Evolutionary conservation across 2,113 vertebrate species (phyloP).

Genomic region (Phylloscopus trochiloides): DNA sequence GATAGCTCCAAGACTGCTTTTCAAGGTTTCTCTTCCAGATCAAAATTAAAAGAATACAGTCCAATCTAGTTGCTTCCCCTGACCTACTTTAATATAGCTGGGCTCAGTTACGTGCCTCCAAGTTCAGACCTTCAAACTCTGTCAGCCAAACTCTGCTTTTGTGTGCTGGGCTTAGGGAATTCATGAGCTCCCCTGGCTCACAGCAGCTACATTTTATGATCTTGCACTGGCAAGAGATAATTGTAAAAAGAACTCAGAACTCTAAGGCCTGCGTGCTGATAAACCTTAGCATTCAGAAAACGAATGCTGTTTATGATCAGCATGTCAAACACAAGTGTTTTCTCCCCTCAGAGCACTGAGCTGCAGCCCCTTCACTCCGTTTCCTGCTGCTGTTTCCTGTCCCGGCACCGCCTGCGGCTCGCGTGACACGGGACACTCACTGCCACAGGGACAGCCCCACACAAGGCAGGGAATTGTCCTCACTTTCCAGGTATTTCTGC

Average conservation of each 20-base stretch:
- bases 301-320: neutral
- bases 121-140: neutral
- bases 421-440: neutral
- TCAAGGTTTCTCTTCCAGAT: neutral
- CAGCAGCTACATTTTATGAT: neutral
- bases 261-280: neutral
- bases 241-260: neutral
- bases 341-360: neutral
- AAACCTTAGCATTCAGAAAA: neutral
- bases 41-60: neutral
- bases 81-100: neutral
- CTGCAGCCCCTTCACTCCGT: neutral
- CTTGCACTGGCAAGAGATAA: neutral
- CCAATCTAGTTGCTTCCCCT: neutral
- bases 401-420: neutral
- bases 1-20: neutral
- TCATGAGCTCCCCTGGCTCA: neutral
- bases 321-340: neutral
- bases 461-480: neutral
- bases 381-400: conserved; percentile 69
- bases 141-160: neutral
- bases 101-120: neutral
- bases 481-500: neutral
- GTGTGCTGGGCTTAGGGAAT: neutral
- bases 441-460: neutral